Evolutionary conservation across 2,888 invertebrate genomes (phyloP).

Genomic region (Timema cristinae): DNA sequence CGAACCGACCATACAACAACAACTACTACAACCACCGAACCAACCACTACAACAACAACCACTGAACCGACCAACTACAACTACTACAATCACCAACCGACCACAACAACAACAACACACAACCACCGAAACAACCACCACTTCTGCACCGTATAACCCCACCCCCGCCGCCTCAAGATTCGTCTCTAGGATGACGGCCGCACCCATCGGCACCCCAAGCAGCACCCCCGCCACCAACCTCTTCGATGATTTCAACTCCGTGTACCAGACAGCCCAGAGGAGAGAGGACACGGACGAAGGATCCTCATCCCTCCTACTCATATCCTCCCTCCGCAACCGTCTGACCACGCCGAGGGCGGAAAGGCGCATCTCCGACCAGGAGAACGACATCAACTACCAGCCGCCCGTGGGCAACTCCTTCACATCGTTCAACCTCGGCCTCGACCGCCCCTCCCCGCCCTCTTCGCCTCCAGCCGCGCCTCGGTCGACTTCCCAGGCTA

Average conservation of each 20-base stretch:
- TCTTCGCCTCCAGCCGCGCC: slow-evolving; percentile 55
- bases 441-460: slow-evolving; percentile 29
- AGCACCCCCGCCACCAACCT: slow-evolving; percentile 28
- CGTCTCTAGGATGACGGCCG: neutral
- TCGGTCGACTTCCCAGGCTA: slow-evolving; percentile 71
- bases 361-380: slow-evolving; percentile 36
- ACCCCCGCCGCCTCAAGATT: neutral
- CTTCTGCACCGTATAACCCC: neutral
- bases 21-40: slow-evolving; percentile 29
- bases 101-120: slow-evolving; percentile 26
- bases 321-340: neutral
- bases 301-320: neutral
- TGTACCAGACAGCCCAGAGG: slow-evolving; percentile 8
- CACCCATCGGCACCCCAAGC: neutral
- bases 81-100: slow-evolving; percentile 27
- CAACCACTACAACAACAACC: slow-evolving; percentile 28
- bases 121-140: slow-evolving; percentile 9
- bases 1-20: slow-evolving; percentile 27
- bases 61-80: slow-evolving; percentile 27
- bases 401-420: slow-evolving; percentile 16
- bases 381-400: slow-evolving; percentile 33
- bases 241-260: slow-evolving; percentile 9
- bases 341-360: neutral
- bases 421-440: slow-evolving; percentile 15
- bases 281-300: slow-evolving; percentile 4